A percentile compares a stretch with the other conserved stretches of the same genome.
phyloP scores from a whole-genome alignment of 2,113 vertebrate species.

The Nibea albiflora region DNA sequence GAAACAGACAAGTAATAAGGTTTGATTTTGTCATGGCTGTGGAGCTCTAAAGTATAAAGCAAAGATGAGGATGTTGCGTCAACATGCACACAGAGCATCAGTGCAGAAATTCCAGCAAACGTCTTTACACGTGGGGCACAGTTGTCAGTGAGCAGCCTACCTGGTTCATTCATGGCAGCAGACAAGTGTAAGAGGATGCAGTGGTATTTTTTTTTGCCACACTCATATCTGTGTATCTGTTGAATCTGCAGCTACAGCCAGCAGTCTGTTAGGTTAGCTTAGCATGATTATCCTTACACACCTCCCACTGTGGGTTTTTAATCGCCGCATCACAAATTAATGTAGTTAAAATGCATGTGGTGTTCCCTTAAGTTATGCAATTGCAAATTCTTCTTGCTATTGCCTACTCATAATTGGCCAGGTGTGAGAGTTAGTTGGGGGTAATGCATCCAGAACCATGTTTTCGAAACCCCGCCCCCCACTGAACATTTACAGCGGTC shows the following conservation, averaged over 20 bases:
- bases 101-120: neutral
- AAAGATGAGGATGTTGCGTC: neutral
- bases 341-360: too few species aligned
- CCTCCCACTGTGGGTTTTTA: too few species aligned
- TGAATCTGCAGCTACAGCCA: too few species aligned
- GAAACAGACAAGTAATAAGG: neutral
- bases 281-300: too few species aligned
- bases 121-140: neutral
- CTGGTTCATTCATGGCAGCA: conserved; percentile 2
- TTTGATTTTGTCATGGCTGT: neutral
- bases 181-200: conserved; percentile 34
- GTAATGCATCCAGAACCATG: neutral
- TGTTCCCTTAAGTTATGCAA: too few species aligned
- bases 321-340: too few species aligned
- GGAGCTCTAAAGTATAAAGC: neutral
- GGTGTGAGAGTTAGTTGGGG: too few species aligned
- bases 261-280: too few species aligned
- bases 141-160: neutral
- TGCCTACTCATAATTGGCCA: too few species aligned
- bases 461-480: neutral
- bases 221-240: too few species aligned
- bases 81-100: neutral
- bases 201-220: neutral
- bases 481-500: neutral
- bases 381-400: too few species aligned